A percentile compares a stretch with the other conserved stretches of the same genome.
Evolutionary conservation across 2,888 invertebrate species (phyloP).

Genomic region (Coenonympha arcania): DNA sequence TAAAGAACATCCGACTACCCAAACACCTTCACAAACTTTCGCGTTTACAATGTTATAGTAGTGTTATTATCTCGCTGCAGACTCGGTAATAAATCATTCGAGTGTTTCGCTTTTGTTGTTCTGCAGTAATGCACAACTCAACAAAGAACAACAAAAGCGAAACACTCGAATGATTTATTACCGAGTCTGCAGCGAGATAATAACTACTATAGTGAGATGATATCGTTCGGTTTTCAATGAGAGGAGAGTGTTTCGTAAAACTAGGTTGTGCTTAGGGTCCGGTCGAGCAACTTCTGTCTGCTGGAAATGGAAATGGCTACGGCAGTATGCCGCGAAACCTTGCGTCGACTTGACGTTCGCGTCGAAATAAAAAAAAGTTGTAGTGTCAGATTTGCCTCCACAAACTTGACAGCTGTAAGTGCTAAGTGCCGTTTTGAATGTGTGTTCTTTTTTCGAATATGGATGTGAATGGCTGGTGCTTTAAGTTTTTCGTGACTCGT

Average conservation of each 20-base stretch:
- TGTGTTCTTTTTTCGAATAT: constrained; percentile 23
- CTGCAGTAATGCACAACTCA: no score
- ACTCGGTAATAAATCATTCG: no score
- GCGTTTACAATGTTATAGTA: no score
- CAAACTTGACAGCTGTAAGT: constrained; percentile 26
- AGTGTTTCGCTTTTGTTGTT: no score
- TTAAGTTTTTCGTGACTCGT: constrained; percentile 23
- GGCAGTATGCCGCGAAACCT: constrained; percentile 39
- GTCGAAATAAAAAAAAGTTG: constrained; percentile 26
- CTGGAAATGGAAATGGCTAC: constrained; percentile 2
- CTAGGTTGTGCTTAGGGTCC: constrained; percentile 9
- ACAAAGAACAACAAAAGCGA: no score
- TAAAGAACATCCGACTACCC: no score
- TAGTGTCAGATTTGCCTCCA: constrained; percentile 34
- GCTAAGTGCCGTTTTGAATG: constrained; percentile 21
- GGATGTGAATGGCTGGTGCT: constrained; percentile 20
- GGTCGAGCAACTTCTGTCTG: constrained; percentile 12
- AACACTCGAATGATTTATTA: no score
- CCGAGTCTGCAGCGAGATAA: no score
- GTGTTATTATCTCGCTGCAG: no score
- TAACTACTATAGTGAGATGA: no score
- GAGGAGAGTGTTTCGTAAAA: constrained; percentile 8
- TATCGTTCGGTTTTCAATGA: constrained; percentile 5
- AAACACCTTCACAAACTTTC: no score
- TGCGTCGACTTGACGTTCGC: constrained; percentile 33